These are phyloP conservation scores for Betta splendens DNA, from an alignment of 2,797 vertebrate genomes.

Conservation along the genomic window DNA sequence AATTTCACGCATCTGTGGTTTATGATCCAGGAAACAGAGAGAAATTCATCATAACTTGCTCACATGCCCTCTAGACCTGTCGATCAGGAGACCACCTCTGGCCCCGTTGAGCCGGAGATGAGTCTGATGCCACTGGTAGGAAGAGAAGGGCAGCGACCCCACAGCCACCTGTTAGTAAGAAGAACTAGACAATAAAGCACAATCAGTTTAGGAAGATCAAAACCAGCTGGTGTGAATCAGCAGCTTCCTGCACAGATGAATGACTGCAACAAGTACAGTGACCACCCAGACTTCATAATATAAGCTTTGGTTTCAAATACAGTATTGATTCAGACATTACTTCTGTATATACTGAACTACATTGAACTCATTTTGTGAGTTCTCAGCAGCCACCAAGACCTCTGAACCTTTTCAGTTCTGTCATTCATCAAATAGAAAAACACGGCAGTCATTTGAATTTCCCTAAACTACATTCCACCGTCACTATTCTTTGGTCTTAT, in stretches of 20 bases:
- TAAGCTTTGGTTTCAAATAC: too few relatives aligned
- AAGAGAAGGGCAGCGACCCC: slow-evolving; percentile 33
- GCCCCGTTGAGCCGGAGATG: slow-evolving; percentile 22
- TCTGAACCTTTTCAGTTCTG: too few relatives aligned
- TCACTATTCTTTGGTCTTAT: too few relatives aligned
- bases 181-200: not conserved
- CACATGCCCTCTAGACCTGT: slow-evolving; percentile 69
- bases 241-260: slow-evolving; percentile 14
- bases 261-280: too few relatives aligned
- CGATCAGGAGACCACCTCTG: slow-evolving; percentile 64
- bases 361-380: too few relatives aligned
- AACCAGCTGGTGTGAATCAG: slow-evolving; percentile 39
- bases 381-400: too few relatives aligned
- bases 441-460: too few relatives aligned
- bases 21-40: slow-evolving; percentile 62
- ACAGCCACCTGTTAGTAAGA: slow-evolving; percentile 41
- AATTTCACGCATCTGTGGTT: slow-evolving; percentile 79
- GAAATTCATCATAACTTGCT: slow-evolving; percentile 79
- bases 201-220: slow-evolving; percentile 8
- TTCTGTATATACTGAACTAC: too few relatives aligned
- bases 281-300: too few relatives aligned
- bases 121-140: slow-evolving; percentile 2
- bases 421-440: too few relatives aligned
- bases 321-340: too few relatives aligned
- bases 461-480: too few relatives aligned